phyloP scores from a whole-genome alignment of 2,888 invertebrate genomes.

The Criorhina ranunculi region DNA sequence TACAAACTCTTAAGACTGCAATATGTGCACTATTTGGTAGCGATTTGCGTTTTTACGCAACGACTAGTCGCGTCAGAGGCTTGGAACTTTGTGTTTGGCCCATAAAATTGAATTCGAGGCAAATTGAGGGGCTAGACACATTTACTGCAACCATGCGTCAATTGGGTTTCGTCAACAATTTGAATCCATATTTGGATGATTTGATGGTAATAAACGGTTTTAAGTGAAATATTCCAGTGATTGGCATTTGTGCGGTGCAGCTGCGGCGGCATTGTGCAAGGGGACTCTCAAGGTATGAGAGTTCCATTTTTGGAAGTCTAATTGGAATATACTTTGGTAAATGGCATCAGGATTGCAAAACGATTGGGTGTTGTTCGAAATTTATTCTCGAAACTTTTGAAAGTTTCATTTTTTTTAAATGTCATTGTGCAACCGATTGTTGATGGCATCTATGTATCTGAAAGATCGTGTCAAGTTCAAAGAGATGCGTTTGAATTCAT shows the following conservation, averaged over 20 bases:
- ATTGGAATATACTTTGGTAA: constrained; percentile 66
- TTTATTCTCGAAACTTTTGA: constrained; percentile 46
- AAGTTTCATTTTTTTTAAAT: constrained; percentile 4
- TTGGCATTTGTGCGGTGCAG: constrained; percentile 69
- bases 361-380: constrained; percentile 60
- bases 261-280: constrained; percentile 62
- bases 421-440: neutral
- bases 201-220: constrained; percentile 61
- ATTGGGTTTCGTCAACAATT: constrained; percentile 50
- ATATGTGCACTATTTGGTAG: constrained; percentile 28
- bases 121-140: constrained; percentile 40
- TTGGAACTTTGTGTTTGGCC: constrained; percentile 12
- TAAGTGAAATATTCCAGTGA: constrained; percentile 44
- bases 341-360: constrained; percentile 65
- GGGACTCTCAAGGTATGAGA: constrained; percentile 46
- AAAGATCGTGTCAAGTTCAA: neutral
- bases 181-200: constrained; percentile 71
- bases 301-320: constrained; percentile 63
- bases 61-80: constrained; percentile 30
- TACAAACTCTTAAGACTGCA: constrained; percentile 23
- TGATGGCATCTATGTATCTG: neutral
- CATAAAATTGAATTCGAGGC: constrained; percentile 41
- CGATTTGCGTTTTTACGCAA: constrained; percentile 60
- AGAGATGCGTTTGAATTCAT: neutral
- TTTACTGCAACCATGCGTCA: constrained; percentile 32